phyloP scores from a whole-genome alignment of 2,113 vertebrate species.

The Psilopsiagon aymara region DNA sequence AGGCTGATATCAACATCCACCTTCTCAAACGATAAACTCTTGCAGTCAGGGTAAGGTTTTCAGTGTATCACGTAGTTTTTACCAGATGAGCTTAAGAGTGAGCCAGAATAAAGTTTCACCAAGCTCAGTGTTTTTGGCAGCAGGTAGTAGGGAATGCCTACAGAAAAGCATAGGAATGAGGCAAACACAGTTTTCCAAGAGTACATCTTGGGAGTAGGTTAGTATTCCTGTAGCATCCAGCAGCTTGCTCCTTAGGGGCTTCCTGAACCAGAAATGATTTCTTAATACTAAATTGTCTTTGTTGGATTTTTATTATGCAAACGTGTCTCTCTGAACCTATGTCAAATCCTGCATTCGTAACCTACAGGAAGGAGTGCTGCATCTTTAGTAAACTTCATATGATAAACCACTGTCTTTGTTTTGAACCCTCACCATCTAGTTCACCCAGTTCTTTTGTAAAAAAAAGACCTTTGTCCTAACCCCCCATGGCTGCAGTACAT shows the following conservation, averaged over 20 bases:
- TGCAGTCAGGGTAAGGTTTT: background rate
- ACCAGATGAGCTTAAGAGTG: background rate
- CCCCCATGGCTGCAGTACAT: rapidly evolving
- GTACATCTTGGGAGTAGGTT: background rate
- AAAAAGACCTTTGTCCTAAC: background rate
- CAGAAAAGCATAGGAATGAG: background rate
- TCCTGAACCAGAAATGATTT: background rate
- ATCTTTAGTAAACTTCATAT: background rate
- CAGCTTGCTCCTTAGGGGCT: background rate
- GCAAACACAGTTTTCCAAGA: background rate
- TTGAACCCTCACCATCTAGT: background rate
- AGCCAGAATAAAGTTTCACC: background rate
- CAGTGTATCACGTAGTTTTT: background rate
- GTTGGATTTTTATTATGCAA: background rate
- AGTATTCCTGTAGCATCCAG: background rate
- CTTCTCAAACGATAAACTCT: background rate
- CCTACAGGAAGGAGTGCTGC: background rate
- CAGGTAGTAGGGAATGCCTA: background rate
- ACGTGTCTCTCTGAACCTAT: background rate
- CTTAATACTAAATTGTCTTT: background rate
- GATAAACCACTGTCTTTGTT: background rate
- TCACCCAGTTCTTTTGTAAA: background rate
- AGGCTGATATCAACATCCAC: background rate
- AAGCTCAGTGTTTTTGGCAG: background rate
- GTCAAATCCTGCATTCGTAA: background rate